Base-by-base conservation (phyloP, 2,797 vertebrate species). In the Sorex maritimensis region DNA sequence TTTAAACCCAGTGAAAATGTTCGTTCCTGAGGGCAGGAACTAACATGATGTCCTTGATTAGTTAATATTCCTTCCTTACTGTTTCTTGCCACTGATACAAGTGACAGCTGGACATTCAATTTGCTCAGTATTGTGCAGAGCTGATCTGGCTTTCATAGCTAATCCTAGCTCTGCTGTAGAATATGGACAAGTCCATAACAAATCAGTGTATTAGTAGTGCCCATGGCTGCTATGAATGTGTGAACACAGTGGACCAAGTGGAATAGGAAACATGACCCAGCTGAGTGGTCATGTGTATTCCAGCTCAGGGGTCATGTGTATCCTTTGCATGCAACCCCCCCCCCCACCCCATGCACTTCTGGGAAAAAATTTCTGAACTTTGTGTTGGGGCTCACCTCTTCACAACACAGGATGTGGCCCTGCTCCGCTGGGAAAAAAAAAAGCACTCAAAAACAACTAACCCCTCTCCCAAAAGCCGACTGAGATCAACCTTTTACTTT, bases 1-100 rank as follows among this genome's bases (percentile, higher is more conserved):
- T 86, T 93, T 49, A 52, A 85, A 63, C 21, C 79, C 41, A 80
- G 69, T 86, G 86, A 80, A 84, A 87, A 91, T 68, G 44, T 85
- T 68, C 52, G 58, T 87, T 89, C 58, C 49, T 84, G 1, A 2
- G 79, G 69, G 86, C 41, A 44, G 67, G 34, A 34, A 24, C 44
- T 49, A n/a, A n/a, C 10, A 6, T 74, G 34, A 44, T 82, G 10
- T 49, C 17, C 13, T 81, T 41, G n/a, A 72, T 55, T 84, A 68
- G 46, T 58, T 74, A 61, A 52, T 86, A 65, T 49, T 78, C 41
- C 11, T 49, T 78, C 34, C 11, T 83, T 72, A 15, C 7, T 46
- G 1, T 68, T 68, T 95, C 4, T 26, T 4, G 28, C 38, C 58
- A 10, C 24, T 41, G 63, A 88, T 68, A 67, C 38, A 77, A 85